phyloP scores from a whole-genome alignment of 2,797 vertebrate genomes.

The Falco naumanni region DNA sequence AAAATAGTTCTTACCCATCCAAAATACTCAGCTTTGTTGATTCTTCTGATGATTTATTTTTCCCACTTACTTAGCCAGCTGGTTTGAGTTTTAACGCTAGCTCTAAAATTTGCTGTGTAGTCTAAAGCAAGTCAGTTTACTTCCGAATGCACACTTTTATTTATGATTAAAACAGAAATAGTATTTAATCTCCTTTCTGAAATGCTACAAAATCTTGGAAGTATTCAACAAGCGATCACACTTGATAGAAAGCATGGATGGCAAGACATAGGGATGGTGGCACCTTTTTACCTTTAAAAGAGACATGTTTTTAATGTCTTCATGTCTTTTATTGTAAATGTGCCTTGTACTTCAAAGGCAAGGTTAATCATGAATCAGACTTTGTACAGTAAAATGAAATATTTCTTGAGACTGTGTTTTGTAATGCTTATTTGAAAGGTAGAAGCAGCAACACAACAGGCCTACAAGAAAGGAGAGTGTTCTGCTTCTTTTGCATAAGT shows the following conservation, averaged over 20 bases:
- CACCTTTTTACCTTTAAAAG: background rate
- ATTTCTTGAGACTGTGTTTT: background rate
- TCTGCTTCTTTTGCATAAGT: background rate
- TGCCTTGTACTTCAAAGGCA: background rate
- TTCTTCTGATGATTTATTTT: background rate
- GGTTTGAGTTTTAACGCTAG: background rate
- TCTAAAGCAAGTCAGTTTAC: background rate
- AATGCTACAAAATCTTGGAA: background rate
- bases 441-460: background rate
- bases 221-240: background rate
- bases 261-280: background rate
- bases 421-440: background rate
- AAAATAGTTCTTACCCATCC: background rate
- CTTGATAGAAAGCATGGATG: background rate
- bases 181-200: background rate
- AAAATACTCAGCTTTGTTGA: background rate
- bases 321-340: background rate
- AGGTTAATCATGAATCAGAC: background rate
- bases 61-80: background rate
- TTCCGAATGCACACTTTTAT: background rate
- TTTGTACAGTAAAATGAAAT: background rate
- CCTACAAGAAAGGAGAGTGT: background rate
- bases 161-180: background rate
- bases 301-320: background rate
- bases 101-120: background rate